Percentiles rank a stretch among this genome's conserved stretches.
Evolutionary conservation across 2,888 invertebrate genomes (phyloP).

Genomic region (Coleophora deauratella): DNA sequence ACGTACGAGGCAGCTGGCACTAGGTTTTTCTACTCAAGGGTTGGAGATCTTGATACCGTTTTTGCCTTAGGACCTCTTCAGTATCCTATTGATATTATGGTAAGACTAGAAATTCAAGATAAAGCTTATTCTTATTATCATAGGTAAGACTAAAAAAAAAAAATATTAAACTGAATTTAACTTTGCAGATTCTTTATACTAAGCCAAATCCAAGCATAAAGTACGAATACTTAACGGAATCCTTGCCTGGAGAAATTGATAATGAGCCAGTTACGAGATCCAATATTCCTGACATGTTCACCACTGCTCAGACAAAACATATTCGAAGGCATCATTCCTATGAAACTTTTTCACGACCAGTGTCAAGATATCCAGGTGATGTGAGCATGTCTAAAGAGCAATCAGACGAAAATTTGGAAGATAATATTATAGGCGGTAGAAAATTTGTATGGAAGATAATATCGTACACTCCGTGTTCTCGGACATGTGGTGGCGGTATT

Average conservation of each 20-base stretch:
- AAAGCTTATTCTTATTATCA: too few relatives aligned
- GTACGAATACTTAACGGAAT: constrained; percentile 89
- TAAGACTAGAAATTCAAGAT: constrained; percentile 39
- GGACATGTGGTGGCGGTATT: constrained; percentile 86
- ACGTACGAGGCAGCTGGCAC: constrained; percentile 87
- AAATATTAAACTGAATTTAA: constrained; percentile 7
- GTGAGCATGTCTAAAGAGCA: constrained; percentile 30
- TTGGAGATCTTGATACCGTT: constrained; percentile 83
- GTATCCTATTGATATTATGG: constrained; percentile 87
- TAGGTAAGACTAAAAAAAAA: not conserved
- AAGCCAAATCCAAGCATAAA: constrained; percentile 91
- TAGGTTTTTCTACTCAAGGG: constrained; percentile 83
- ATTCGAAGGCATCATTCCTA: constrained; percentile 49
- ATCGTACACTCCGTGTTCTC: constrained; percentile 85
- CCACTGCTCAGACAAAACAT: constrained; percentile 43
- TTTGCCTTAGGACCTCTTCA: constrained; percentile 85
- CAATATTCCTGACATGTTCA: constrained; percentile 29
- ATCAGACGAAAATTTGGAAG: constrained; percentile 33
- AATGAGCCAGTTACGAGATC: constrained; percentile 36
- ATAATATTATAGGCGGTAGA: constrained; percentile 56
- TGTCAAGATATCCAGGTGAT: constrained; percentile 30
- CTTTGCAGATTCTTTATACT: constrained; percentile 83
- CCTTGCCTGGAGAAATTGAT: constrained; percentile 58
- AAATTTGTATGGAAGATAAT: constrained; percentile 85
- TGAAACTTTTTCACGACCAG: constrained; percentile 32